Evolutionary conservation across 2,888 invertebrate species (phyloP), one percentile per base, ranked within the genome.

Genomic region (Dicycla oo): DNA sequence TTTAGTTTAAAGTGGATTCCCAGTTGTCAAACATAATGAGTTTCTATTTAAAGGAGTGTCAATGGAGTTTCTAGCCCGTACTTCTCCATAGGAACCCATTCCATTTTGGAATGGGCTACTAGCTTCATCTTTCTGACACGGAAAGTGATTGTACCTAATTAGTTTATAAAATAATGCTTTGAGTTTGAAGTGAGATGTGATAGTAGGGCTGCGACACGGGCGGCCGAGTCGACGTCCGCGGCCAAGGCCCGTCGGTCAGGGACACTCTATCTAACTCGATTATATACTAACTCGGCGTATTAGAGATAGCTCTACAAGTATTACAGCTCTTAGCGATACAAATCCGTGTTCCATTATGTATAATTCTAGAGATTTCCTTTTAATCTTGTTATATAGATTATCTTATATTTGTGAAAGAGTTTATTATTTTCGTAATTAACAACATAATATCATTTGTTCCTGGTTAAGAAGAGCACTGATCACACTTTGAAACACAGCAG

Each of bases 181-280:
- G 47, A 62, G 15, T 30, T 57, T 51, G 30, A 73, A 66, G 47
- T 69, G 79, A 79, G 79, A 70, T 68, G 49, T 70, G 38, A 82
- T 84, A 84, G 85, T 80, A 80, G 83, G 83, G 84, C 74, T 75
- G 67, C 47, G 71, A 75, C 81, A 79, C 78, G 85, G 49, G 81
- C 76, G 79, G 73, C 73, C 78, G 90, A 91, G 94, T 94, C 94
- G 94, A 89, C 92, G 94, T 88, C 93, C 95, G 91, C 92, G 81
- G 87, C 91, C 95, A 95, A 95, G 95, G 95, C 92, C 93, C 89
- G 88, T 84, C 94, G 94, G 94, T 94, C 95, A 95, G 94, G 95
- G 95, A 92, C 95, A 91, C 89, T 87, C 86, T 90, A 91, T 93
- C 93, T 93, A 93, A 93, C 92, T 91, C 89, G 86, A 91, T 86